These are phyloP conservation scores for Timema cristinae DNA, from an alignment of 2,888 invertebrate species.

Conservation along the genomic window DNA sequence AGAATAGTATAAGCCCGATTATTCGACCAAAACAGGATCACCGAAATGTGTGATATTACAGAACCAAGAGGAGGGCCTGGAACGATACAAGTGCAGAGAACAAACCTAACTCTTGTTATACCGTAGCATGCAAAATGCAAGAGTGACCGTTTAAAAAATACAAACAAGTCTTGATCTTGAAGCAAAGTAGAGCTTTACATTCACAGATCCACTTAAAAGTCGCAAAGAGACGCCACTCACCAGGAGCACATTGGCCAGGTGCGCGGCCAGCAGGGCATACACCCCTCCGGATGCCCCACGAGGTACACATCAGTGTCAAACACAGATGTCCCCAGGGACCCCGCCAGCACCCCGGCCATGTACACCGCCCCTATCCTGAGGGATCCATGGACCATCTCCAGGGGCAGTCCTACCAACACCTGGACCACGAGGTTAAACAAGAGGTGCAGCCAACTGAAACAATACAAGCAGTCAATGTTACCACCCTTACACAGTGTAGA, in stretches of 20 bases:
- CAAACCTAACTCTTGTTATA: too few species aligned
- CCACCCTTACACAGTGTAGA: too few species aligned
- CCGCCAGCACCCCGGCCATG: conserved; percentile 86
- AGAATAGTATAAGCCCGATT: too few species aligned
- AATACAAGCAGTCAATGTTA: neutral
- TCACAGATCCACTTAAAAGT: too few species aligned
- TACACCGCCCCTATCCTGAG: conserved; percentile 83
- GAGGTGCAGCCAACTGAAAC: conserved; percentile 81
- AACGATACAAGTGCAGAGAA: too few species aligned
- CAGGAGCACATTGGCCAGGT: conserved; percentile 89
- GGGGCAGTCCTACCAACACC: conserved; percentile 84
- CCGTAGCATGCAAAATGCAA: too few species aligned
- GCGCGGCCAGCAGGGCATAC: conserved; percentile 92
- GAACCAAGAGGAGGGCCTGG: too few species aligned
- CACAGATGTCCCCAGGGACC: conserved; percentile 77
- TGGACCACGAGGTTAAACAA: conserved; percentile 93
- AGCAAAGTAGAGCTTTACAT: too few species aligned
- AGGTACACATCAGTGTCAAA: conserved; percentile 92
- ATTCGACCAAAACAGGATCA: too few species aligned
- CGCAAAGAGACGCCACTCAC: conserved; percentile 34
- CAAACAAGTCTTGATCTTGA: too few species aligned
- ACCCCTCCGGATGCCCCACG: conserved; percentile 96
- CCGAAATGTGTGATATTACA: too few species aligned
- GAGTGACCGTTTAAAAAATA: too few species aligned
- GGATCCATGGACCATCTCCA: conserved; percentile 96